phyloP scores from a whole-genome alignment of 64 coral and sea anemone species.

The Stichodactyla mertensii region DNA sequence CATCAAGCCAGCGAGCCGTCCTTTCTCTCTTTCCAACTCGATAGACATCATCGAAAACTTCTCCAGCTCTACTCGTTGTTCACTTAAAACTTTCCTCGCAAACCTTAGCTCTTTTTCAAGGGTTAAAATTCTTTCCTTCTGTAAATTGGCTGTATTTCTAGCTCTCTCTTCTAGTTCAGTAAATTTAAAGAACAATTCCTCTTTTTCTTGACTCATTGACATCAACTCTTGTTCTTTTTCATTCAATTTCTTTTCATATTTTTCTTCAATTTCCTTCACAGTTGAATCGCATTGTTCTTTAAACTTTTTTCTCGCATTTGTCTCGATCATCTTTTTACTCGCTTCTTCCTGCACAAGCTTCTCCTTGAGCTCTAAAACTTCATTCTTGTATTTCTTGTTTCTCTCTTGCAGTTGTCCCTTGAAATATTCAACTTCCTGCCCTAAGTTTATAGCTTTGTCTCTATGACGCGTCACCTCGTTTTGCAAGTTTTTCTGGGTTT shows the following conservation, averaged over 20 bases:
- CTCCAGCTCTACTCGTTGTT: conserved; percentile 46
- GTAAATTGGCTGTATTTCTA: background rate
- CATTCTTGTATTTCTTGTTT: conserved; percentile 38
- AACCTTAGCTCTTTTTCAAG: conserved; percentile 29
- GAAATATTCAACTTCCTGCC: conserved; percentile 41
- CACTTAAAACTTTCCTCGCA: conserved; percentile 38
- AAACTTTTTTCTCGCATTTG: conserved; percentile 17
- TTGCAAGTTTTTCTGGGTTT: conserved; percentile 37
- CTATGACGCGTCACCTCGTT: conserved; percentile 46
- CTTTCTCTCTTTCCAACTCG: conserved; percentile 81
- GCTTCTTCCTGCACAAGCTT: conserved; percentile 53
- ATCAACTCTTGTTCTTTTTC: conserved; percentile 26
- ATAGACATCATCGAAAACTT: conserved; percentile 59
- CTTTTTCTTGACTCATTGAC: conserved; percentile 37
- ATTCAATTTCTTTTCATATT: conserved; percentile 41
- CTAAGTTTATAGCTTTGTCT: conserved; percentile 38
- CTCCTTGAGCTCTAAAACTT: conserved; percentile 38
- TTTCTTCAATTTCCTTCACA: conserved; percentile 46
- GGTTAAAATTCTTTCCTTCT: background rate
- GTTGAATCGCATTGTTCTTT: conserved; percentile 26
- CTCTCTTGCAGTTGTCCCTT: conserved; percentile 25
- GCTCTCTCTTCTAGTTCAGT: conserved; percentile 1
- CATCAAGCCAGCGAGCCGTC: conserved; percentile 64
- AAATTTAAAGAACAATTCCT: conserved; percentile 24
- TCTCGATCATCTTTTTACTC: conserved; percentile 26